Percentiles rank a stretch among this genome's conserved stretches.
Conservation (phyloP, 23 tunicate species). For the Diplosoma virens region DNA sequence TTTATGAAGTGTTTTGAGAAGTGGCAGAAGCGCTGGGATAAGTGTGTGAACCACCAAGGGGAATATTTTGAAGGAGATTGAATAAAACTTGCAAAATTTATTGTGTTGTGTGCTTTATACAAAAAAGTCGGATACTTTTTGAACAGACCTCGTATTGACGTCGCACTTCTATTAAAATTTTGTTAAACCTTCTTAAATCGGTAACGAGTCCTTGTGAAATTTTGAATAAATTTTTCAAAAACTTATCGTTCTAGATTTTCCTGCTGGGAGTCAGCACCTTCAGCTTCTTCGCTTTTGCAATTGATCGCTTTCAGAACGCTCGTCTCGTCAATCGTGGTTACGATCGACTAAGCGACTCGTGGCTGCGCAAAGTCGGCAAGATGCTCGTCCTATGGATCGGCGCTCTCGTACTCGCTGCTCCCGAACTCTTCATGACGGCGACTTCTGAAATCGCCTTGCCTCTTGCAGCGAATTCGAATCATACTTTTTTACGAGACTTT, state of each 20-base stretch:
- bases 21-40: no score
- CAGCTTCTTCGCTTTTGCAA: slow-evolving; percentile 62
- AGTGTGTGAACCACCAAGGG: no score
- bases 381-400: slow-evolving; percentile 62
- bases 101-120: no score
- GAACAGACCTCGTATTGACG: no score
- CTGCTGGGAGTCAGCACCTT: slow-evolving; percentile 63
- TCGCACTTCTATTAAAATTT: no score
- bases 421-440: slow-evolving; percentile 43
- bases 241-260: slow-evolving; percentile 23
- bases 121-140: no score
- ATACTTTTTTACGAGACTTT: not conserved
- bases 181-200: no score
- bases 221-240: not conserved
- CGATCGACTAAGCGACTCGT: slow-evolving; percentile 39
- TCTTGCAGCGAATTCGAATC: not conserved
- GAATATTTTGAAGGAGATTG: no score
- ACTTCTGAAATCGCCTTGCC: not conserved
- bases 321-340: slow-evolving; percentile 49
- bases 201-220: not conserved
- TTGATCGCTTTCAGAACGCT: slow-evolving; percentile 60
- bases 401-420: slow-evolving; percentile 62
- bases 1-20: no score
- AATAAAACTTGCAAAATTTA: no score
- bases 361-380: slow-evolving; percentile 43